Conservation (phyloP, 2,888 invertebrate species). For the Hypolimnas misippus region DNA sequence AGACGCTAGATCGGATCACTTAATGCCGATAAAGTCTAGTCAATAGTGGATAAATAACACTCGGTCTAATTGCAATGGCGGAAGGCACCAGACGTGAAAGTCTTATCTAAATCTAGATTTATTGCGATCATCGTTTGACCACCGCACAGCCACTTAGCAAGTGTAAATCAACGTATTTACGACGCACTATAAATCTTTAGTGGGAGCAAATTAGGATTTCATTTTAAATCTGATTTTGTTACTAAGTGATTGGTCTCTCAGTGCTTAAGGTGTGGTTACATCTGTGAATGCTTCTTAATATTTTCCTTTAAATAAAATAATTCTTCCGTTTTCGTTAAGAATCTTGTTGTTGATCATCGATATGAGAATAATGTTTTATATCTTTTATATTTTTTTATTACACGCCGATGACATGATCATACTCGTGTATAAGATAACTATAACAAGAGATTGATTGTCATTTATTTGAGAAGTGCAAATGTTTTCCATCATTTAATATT, state of each 20-base stretch:
- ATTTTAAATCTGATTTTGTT: constrained; percentile 7
- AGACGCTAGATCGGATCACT: neutral
- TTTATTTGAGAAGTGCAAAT: too few species aligned
- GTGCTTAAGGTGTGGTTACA: neutral
- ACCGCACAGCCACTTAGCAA: constrained; percentile 39
- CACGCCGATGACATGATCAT: too few species aligned
- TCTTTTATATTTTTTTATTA: too few species aligned
- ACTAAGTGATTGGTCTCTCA: neutral
- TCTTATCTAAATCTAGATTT: constrained; percentile 43
- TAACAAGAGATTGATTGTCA: too few species aligned
- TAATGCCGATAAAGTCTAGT: constrained; percentile 1
- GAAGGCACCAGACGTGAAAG: constrained; percentile 42
- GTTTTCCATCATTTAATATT: too few species aligned
- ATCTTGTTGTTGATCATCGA: too few species aligned
- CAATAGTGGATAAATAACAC: constrained; percentile 13
- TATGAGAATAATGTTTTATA: too few species aligned
- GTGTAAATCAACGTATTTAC: constrained; percentile 39
- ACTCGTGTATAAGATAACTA: too few species aligned
- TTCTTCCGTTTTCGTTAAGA: too few species aligned
- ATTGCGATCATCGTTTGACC: constrained; percentile 41
- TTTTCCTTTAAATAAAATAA: neutral
- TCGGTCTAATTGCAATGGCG: constrained; percentile 40
- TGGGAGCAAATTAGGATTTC: constrained; percentile 14
- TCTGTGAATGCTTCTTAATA: neutral
- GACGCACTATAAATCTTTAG: constrained; percentile 16